These are phyloP conservation scores for Cosmia trapezina DNA, from an alignment of 2,888 invertebrate species.

Conservation along the genomic window DNA sequence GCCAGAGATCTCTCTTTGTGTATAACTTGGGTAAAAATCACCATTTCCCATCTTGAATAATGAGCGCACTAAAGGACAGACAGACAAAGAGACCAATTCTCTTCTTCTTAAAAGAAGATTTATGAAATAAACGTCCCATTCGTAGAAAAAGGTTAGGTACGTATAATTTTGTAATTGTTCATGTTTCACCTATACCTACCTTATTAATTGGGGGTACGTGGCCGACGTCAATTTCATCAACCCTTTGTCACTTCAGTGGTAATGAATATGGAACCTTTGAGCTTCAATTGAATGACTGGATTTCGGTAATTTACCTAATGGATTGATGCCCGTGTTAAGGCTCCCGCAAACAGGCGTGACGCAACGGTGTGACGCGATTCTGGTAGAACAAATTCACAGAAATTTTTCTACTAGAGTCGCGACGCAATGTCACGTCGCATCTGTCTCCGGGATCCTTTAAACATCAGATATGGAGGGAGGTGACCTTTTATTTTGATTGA, in stretches of 20 bases:
- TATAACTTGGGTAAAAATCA: background rate
- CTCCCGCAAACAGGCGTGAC: no score
- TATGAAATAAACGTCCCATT: background rate
- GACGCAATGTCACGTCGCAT: no score
- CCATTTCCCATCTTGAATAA: background rate
- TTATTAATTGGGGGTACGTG: conserved; percentile 47
- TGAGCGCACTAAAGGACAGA: background rate
- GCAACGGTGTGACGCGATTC: no score
- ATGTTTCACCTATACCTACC: conserved; percentile 28
- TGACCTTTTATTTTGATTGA: conserved; percentile 48
- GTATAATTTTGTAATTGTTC: conserved; percentile 32
- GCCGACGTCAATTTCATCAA: conserved; percentile 51
- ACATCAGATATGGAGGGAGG: conserved; percentile 38
- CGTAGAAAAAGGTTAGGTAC: background rate
- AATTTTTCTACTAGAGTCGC: no score
- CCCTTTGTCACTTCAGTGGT: conserved; percentile 41
- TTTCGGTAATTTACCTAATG: conserved; percentile 55
- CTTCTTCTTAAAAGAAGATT: background rate
- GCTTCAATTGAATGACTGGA: conserved; percentile 31
- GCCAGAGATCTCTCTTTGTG: no score
- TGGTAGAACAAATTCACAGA: no score
- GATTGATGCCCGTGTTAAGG: conserved; percentile 28
- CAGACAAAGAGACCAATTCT: background rate
- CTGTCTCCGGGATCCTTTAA: background rate
- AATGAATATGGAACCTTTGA: conserved; percentile 50